Evolutionary conservation across 1,140 invertebrate genomes (phyloP).

Genomic region (Drosophila ogumai): DNA sequence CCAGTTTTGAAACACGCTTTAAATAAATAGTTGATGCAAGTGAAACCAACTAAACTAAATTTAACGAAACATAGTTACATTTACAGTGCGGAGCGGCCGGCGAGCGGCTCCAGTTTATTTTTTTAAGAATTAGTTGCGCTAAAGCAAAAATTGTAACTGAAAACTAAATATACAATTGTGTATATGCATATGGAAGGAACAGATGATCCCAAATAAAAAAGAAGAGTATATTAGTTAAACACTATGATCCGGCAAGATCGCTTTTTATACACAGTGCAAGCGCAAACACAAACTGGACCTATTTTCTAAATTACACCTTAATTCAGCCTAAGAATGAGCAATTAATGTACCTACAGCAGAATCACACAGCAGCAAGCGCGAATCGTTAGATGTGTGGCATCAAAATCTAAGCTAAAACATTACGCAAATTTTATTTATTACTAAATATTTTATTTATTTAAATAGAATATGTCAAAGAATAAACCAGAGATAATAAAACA

Average conservation of each 20-base stretch:
- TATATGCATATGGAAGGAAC: constrained; percentile 41
- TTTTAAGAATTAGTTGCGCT: constrained; percentile 82
- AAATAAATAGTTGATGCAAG: constrained; percentile 71
- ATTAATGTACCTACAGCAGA: constrained; percentile 52
- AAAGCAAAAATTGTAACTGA: constrained; percentile 74
- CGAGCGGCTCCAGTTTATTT: constrained; percentile 71
- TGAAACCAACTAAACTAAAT: constrained; percentile 50
- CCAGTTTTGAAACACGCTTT: constrained; percentile 84
- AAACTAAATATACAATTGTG: constrained; percentile 22
- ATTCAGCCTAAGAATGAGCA: constrained; percentile 40
- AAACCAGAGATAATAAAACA: constrained; percentile 80
- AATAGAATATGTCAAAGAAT: constrained; percentile 83
- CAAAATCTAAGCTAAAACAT: constrained; percentile 64
- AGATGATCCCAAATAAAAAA: constrained; percentile 52
- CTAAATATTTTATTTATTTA: constrained; percentile 83
- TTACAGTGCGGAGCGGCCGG: constrained; percentile 60
- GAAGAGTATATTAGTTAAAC: constrained; percentile 65
- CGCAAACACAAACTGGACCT: constrained; percentile 32
- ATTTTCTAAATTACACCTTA: constrained; percentile 32
- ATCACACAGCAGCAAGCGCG: constrained; percentile 34
- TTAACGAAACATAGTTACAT: constrained; percentile 68
- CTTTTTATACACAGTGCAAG: constrained; percentile 56
- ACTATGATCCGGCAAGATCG: constrained; percentile 55
- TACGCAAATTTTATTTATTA: constrained; percentile 79
- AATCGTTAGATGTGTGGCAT: constrained; percentile 59